Percentiles rank a stretch among this genome's conserved stretches.
phyloP scores from a whole-genome alignment of 2,113 vertebrate species.

The Uria aalge region DNA sequence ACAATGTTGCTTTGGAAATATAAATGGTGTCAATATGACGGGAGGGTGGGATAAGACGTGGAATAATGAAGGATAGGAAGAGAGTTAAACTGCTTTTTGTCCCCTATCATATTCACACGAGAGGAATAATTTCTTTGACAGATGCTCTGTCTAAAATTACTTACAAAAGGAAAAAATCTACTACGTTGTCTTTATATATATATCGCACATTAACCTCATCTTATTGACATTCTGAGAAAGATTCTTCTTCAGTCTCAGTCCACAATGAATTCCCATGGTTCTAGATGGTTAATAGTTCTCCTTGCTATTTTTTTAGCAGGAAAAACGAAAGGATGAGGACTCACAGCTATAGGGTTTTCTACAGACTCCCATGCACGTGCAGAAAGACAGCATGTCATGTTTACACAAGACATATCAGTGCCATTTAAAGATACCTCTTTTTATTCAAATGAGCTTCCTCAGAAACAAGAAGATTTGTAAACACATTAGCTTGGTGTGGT shows the following conservation, averaged over 20 bases:
- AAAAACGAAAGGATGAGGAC: neutral
- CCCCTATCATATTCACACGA: neutral
- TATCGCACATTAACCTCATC: neutral
- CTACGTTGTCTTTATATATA: neutral
- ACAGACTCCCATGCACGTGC: neutral
- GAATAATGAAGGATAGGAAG: neutral
- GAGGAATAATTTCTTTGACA: neutral
- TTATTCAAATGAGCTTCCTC: neutral
- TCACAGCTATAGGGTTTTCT: neutral
- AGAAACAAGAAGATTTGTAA: neutral
- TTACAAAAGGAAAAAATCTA: neutral
- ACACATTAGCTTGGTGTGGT: neutral
- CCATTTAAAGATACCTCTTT: neutral
- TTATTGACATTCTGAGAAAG: neutral
- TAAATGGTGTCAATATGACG: neutral
- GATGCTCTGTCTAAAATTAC: neutral
- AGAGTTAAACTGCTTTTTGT: neutral
- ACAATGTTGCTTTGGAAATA: neutral
- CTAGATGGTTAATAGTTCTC: neutral
- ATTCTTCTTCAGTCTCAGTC: neutral
- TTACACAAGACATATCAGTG: neutral
- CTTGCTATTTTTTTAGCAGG: neutral
- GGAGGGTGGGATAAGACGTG: neutral
- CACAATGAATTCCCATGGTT: neutral
- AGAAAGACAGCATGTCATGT: neutral